These are phyloP conservation scores for Latrodectus elegans DNA, from an alignment of 2,888 invertebrate species.

Conservation along the genomic window DNA sequence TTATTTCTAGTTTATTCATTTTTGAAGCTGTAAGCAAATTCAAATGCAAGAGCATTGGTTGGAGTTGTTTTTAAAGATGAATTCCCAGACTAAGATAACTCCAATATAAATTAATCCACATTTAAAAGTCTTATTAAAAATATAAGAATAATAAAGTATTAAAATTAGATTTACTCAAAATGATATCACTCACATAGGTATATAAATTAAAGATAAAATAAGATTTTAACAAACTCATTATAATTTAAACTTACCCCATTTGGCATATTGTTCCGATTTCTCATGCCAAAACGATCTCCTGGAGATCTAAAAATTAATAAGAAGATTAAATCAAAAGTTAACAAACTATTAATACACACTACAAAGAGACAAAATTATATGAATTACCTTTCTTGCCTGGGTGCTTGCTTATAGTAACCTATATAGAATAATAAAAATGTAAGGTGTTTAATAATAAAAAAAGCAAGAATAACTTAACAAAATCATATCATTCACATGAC, in stretches of 20 bases:
- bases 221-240: background rate
- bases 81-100: too few species aligned
- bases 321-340: background rate
- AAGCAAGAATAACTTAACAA: background rate
- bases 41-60: too few species aligned
- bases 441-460: too few species aligned
- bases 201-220: too few species aligned
- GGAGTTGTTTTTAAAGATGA: too few species aligned
- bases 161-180: too few species aligned
- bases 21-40: too few species aligned
- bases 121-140: too few species aligned
- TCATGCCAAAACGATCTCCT: slow-evolving; percentile 64
- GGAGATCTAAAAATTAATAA: slow-evolving; percentile 65
- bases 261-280: slow-evolving; percentile 61
- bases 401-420: slow-evolving; percentile 56
- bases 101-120: too few species aligned
- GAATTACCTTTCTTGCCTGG: slow-evolving; percentile 59
- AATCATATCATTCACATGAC: background rate
- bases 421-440: slow-evolving; percentile 1
- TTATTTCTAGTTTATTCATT: too few species aligned
- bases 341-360: background rate
- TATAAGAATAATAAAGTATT: too few species aligned
- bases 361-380: background rate
- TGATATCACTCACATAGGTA: too few species aligned
- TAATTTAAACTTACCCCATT: slow-evolving; percentile 73